A percentile compares a stretch with the other conserved stretches of the same genome.
Evolutionary conservation across 2,113 vertebrate species (phyloP).

Genomic region (Carettochelys insculpta): DNA sequence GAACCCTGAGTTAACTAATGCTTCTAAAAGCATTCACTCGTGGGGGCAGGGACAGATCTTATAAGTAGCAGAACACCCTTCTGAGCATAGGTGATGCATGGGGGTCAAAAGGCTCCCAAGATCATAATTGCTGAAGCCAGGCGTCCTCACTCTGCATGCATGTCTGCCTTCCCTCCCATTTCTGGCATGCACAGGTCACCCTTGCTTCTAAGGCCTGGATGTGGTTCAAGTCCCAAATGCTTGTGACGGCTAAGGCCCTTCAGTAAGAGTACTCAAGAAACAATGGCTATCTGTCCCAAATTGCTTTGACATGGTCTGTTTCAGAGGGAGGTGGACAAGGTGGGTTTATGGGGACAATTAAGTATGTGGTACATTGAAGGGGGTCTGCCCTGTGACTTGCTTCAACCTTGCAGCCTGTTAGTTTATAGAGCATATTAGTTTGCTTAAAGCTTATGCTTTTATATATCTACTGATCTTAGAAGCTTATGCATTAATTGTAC

Average conservation of each 20-base stretch:
- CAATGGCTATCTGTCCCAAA: not conserved
- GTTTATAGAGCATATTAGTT: no score
- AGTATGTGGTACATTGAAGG: not conserved
- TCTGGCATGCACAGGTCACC: no score
- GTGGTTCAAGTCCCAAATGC: not conserved
- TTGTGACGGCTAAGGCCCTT: not conserved
- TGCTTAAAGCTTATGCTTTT: no score
- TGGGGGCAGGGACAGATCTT: not conserved
- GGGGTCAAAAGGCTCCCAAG: no score
- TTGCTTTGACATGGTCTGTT: not conserved
- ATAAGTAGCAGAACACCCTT: not conserved
- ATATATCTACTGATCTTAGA: no score
- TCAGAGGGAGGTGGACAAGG: not conserved
- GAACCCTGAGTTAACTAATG: not conserved
- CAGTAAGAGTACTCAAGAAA: fast-evolving
- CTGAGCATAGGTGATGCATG: not conserved
- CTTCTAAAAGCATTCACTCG: fast-evolving
- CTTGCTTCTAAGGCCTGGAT: not conserved
- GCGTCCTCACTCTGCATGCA: no score
- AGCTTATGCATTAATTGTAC: no score
- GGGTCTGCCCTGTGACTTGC: not conserved
- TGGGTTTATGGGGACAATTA: not conserved
- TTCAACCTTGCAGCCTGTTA: no score
- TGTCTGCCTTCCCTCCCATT: no score
- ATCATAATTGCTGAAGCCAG: no score